Conservation (phyloP, 2,888 invertebrate species). For the Drosophila ustulata region DNA sequence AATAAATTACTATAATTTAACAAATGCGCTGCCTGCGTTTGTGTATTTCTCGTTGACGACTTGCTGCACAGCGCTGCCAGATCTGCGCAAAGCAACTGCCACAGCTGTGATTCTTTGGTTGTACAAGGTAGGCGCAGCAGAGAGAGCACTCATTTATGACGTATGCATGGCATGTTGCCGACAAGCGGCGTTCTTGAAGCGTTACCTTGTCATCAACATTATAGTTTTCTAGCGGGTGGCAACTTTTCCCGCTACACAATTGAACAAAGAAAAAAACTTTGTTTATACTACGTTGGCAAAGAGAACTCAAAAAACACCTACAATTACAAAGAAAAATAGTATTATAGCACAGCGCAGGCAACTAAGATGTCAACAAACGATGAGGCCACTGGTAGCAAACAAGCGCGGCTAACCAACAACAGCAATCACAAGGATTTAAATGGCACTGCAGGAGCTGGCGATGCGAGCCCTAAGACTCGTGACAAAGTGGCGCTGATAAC, state of each 20-base stretch:
- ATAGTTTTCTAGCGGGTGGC: constrained; percentile 40
- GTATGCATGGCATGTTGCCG: not conserved
- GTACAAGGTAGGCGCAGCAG: not conserved
- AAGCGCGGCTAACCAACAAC: constrained; percentile 50
- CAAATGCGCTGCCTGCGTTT: constrained; percentile 34
- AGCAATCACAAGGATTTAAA: constrained; percentile 54
- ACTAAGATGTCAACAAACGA: constrained; percentile 64
- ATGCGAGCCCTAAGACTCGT: constrained; percentile 24
- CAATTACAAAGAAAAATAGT: constrained; percentile 14
- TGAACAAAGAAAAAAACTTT: constrained; percentile 46
- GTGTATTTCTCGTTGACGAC: constrained; percentile 37
- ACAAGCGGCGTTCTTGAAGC: not conserved
- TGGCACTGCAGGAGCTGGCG: constrained; percentile 31
- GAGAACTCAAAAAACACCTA: not conserved
- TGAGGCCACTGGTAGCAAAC: constrained; percentile 60
- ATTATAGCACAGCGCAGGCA: constrained; percentile 4
- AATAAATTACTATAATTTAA: constrained; percentile 40
- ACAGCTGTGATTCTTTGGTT: not conserved
- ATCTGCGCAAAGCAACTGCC: constrained; percentile 4
- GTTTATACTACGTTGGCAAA: constrained; percentile 56
- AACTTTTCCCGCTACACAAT: constrained; percentile 32
- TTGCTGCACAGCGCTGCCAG: constrained; percentile 38
- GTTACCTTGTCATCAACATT: constrained; percentile 20
- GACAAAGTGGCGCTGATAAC: constrained; percentile 93
- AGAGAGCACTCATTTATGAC: constrained; percentile 19